These are phyloP conservation scores for Dicaeum eximium DNA, from an alignment of 2,113 vertebrate genomes.

Conservation along the genomic window DNA sequence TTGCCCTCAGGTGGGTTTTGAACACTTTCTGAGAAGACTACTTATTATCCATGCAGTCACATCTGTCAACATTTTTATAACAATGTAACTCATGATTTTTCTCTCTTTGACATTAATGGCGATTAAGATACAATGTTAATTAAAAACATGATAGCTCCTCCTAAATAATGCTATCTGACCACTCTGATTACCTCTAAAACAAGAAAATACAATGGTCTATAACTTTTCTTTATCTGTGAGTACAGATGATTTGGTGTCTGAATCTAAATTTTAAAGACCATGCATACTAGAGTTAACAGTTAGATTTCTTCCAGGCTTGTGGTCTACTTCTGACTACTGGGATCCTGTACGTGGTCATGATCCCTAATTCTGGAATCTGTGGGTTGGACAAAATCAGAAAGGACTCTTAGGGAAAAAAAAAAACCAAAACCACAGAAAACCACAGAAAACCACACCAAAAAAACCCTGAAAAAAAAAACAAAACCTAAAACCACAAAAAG, in stretches of 20 bases:
- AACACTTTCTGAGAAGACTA: neutral
- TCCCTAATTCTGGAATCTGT: neutral
- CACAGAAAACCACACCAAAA: neutral
- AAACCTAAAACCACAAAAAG: neutral
- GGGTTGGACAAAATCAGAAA: neutral
- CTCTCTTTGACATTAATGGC: neutral
- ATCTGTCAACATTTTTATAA: neutral
- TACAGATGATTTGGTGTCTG: neutral
- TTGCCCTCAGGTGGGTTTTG: neutral
- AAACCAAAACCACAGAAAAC: neutral
- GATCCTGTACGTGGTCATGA: neutral
- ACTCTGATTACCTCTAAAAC: neutral
- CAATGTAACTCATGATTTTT: neutral
- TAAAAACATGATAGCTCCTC: neutral
- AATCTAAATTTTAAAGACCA: neutral
- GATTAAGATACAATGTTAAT: neutral
- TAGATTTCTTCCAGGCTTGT: neutral
- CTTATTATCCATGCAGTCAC: neutral
- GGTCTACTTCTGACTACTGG: neutral
- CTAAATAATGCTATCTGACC: neutral
- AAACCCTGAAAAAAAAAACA: neutral
- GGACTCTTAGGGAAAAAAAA: neutral
- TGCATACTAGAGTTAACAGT: fast-evolving
- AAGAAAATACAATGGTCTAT: neutral
- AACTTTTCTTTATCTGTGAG: neutral